Base-by-base conservation (phyloP, 2,113 vertebrate species). In the Sula dactylatra region DNA sequence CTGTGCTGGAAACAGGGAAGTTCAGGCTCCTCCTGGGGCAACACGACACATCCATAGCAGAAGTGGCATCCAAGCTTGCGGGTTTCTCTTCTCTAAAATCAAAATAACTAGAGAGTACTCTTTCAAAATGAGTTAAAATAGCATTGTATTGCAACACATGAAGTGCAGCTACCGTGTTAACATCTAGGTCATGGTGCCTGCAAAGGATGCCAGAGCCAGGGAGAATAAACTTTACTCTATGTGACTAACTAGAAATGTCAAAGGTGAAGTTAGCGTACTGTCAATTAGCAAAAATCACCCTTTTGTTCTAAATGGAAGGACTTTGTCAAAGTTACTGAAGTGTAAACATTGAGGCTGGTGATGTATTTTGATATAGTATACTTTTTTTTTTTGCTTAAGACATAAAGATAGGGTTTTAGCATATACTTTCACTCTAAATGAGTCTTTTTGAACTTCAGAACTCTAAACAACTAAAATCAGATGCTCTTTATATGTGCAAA, bases 21-120 rank as follows among this genome's bases (percentile, higher is more conserved):
- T 16, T 45, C 2, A 5, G 71, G 47, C 6, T 83, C 31, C 69
- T 91, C 9, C 16, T 0, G 1, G 17, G 50, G 73, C 45, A 82
- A 29, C 18, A 14, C 0, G 0, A 49, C 13, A 90, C 13, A 56
- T n/a, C 47, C 19, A 19, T 11, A 77, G 64, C 34, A 61, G 18
- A 79, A 70, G 15, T 10, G 15, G n/a, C 52, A 34, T 44, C 61
- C 29, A 22, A 55, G 29, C 29, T 86, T 42, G 10, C 0, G 5
- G 34, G 38, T 13, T 86, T 88, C 79, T 71, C 42, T 76, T 90
- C 66, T 59, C 32, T 50, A 58, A 77, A 80, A 77, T 56, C 7
- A 76, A 71, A 91, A 8, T 34, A 72, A 67, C 50, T 74, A 61
- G 16, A 42, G 13, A 88, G 27, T 15, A n/a, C 19, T 76, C 20